A percentile compares a stretch with the other conserved stretches of the same genome.
Conservation (phyloP, 35 echinoderm and acorn worm species). For the Antedon bifida region DNA sequence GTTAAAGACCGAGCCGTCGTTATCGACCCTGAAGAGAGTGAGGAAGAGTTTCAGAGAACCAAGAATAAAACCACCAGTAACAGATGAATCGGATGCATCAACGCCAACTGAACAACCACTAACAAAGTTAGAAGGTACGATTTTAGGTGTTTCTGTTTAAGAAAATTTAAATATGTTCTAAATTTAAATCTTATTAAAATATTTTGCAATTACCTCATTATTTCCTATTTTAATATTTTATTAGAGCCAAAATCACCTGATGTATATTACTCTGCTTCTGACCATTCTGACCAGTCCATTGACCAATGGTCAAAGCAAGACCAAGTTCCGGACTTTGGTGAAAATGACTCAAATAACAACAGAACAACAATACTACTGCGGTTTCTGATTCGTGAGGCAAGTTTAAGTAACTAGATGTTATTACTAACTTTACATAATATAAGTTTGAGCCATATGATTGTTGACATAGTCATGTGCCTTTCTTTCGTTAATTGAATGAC, state of each 20-base stretch:
- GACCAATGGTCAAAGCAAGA: slow-evolving; percentile 53
- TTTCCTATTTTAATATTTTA: not conserved
- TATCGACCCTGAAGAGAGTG: not conserved
- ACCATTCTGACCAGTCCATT: slow-evolving; percentile 77
- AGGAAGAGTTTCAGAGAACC: not conserved
- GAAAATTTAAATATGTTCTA: no score
- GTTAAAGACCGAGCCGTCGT: not conserved
- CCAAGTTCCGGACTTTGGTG: slow-evolving; percentile 70
- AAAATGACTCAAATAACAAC: slow-evolving; percentile 69
- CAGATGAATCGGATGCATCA: not conserved
- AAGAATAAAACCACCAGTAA: not conserved
- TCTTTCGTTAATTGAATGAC: no score
- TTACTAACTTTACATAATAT: no score
- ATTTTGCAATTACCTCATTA: not conserved
- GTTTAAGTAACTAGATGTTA: no score
- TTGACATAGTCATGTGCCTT: no score
- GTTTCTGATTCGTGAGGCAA: slow-evolving; percentile 90
- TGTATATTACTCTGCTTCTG: slow-evolving; percentile 82
- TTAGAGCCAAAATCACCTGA: slow-evolving; percentile 10
- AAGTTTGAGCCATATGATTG: no score
- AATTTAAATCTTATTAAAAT: no score
- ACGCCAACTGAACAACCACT: not conserved
- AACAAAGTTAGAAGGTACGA: not conserved
- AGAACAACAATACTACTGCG: slow-evolving; percentile 63
- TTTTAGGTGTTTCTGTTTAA: no score